Base-by-base conservation (phyloP, 2,888 invertebrate species). In the Malthinus seriepunctatus region DNA sequence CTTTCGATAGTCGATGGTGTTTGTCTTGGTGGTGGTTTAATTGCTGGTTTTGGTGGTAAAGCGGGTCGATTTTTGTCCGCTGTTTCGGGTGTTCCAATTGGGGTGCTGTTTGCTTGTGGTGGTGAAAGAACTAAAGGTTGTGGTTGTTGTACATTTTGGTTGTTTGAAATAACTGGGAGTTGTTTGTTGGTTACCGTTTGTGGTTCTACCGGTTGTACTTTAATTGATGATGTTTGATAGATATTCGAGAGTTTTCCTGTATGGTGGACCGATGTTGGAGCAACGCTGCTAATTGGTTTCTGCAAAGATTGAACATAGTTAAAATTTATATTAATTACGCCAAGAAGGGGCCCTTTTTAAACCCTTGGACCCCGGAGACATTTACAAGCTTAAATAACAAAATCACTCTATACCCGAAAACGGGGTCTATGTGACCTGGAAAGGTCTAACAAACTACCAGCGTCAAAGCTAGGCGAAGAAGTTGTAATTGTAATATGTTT, bases 271-370 rank as follows among this genome's bases (percentile, higher is more conserved):
- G 88, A 86, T 64, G 88, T 89, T 63, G 93, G 91, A 66, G 92
- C 91, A 63, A 92, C 92, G 79, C 91, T 92, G 77, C 91, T 92
- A 65, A 92, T 88, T 62, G 93, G 93, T 78, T 93, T 93, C 83
- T 93, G 86, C 74, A 69, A 71, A 51, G 50, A 58, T 9, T 56
- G 53, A 78, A 76, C n/a, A 6, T 1, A 1, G 12, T 49, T 75
- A 80, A 74, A 2, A 23, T 5, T 23, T 23, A 23, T 5, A 23
- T 23, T 23, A 23, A 35, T 23, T n/a, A 31, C 12, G 23, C 5
- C 2, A 60, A 37, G 23, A 53, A 42, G 23, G 5, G 3, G 5
- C 3, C 23, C 5, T 23, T 2, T 23, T 23, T 23, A 23, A 23
- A 23, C 23, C 23, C 23, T 5, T n/a, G n/a, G n/a, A n/a, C n/a